phyloP scores from a whole-genome alignment of 1,140 invertebrate genomes.

The Drosophila saltans region DNA sequence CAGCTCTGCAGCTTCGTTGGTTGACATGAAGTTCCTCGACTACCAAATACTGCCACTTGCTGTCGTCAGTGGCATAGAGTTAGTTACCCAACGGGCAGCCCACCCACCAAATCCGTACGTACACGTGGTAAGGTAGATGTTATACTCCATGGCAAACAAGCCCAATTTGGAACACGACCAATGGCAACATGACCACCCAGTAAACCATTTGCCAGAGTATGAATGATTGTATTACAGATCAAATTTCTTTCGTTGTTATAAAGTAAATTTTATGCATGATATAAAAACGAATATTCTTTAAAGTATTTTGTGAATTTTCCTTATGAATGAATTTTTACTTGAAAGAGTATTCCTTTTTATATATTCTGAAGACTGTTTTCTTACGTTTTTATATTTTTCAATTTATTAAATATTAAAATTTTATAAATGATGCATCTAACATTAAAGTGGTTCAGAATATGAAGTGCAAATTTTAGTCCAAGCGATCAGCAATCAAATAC shows the following conservation, averaged over 20 bases:
- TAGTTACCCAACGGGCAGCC: slow-evolving; percentile 38
- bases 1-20: slow-evolving; percentile 56
- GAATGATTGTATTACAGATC: not conserved
- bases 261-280: too few relatives aligned
- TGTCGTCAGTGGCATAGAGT: slow-evolving; percentile 38
- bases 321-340: too few relatives aligned
- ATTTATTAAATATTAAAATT: too few relatives aligned
- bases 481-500: too few relatives aligned
- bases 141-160: slow-evolving; percentile 36
- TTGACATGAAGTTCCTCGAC: slow-evolving; percentile 44
- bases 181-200: slow-evolving; percentile 21
- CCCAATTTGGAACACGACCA: slow-evolving; percentile 34
- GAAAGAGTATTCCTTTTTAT: too few relatives aligned
- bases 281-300: too few relatives aligned
- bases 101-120: slow-evolving; percentile 10
- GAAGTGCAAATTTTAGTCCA: too few relatives aligned
- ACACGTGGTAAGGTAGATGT: not conserved
- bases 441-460: too few relatives aligned
- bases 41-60: slow-evolving; percentile 67
- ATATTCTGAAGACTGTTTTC: too few relatives aligned
- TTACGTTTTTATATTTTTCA: too few relatives aligned
- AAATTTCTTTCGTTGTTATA: not conserved
- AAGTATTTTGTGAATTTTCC: too few relatives aligned
- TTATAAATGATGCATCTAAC: too few relatives aligned
- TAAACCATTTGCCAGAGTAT: not conserved